Evolutionary conservation across 2,888 invertebrate species (phyloP).

Genomic region (Drosophila barbarae): DNA sequence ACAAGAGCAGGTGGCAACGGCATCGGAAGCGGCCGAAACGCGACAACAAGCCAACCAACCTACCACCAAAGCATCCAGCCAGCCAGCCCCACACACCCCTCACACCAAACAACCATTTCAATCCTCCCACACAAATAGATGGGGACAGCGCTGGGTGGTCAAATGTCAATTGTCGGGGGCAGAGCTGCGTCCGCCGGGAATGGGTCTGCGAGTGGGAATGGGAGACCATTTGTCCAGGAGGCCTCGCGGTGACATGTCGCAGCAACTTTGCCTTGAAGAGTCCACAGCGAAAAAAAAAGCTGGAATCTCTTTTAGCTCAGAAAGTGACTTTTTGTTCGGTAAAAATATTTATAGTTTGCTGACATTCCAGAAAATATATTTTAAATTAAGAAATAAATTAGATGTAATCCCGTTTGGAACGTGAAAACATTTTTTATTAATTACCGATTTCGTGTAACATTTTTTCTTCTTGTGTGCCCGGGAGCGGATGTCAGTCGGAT

Average conservation of each 20-base stretch:
- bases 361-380: neutral
- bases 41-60: constrained; percentile 51
- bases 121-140: constrained; percentile 81
- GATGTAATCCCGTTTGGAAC: no score
- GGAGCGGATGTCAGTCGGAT: constrained; percentile 12
- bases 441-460: neutral
- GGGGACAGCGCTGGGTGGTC: constrained; percentile 35
- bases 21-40: constrained; percentile 82
- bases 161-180: constrained; percentile 57
- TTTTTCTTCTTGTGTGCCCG: constrained; percentile 10
- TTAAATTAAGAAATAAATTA: neutral
- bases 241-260: constrained; percentile 30
- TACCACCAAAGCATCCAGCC: constrained; percentile 5
- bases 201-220: constrained; percentile 5
- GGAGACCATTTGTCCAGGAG: constrained; percentile 41
- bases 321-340: neutral
- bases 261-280: constrained; percentile 10
- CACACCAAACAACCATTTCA: neutral
- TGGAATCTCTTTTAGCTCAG: no score
- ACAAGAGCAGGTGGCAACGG: constrained; percentile 53
- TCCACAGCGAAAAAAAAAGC: constrained; percentile 12
- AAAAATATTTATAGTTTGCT: neutral
- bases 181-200: constrained; percentile 18
- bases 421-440: neutral
- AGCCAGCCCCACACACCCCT: neutral